phyloP scores from a whole-genome alignment of 2,113 vertebrate genomes.

The Malurus cyaneus region DNA sequence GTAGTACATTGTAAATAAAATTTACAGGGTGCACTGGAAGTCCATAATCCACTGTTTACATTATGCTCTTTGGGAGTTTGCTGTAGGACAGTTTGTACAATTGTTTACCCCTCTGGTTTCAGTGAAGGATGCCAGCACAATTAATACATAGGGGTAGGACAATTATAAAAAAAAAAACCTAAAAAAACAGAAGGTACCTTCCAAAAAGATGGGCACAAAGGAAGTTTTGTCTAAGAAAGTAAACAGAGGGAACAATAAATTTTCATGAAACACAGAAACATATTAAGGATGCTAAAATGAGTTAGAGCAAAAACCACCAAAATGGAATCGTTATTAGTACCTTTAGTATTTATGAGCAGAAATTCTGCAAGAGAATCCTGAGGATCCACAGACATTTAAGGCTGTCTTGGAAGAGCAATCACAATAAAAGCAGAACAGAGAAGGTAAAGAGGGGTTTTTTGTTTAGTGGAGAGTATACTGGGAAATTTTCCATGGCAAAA shows the following conservation, averaged over 20 bases:
- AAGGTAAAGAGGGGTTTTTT: neutral
- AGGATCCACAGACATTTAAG: neutral
- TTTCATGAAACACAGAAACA: neutral
- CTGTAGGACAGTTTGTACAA: neutral
- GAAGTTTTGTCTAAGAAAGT: neutral
- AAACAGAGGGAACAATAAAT: neutral
- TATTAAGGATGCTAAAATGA: neutral
- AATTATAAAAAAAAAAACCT: neutral
- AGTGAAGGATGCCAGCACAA: neutral
- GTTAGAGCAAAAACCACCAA: neutral
- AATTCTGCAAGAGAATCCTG: neutral
- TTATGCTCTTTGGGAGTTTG: neutral
- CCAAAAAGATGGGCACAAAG: neutral
- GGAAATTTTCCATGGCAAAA: neutral
- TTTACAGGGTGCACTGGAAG: neutral
- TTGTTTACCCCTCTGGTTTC: neutral
- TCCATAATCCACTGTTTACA: neutral
- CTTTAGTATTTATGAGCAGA: neutral
- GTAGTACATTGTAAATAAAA: neutral
- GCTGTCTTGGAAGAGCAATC: neutral
- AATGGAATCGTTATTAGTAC: neutral
- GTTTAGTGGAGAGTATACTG: neutral
- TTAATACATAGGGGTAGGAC: neutral
- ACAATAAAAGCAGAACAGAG: neutral
- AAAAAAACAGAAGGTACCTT: neutral